phyloP scores from a whole-genome alignment of 1,140 invertebrate species.

The Matsumurasca onukii region DNA sequence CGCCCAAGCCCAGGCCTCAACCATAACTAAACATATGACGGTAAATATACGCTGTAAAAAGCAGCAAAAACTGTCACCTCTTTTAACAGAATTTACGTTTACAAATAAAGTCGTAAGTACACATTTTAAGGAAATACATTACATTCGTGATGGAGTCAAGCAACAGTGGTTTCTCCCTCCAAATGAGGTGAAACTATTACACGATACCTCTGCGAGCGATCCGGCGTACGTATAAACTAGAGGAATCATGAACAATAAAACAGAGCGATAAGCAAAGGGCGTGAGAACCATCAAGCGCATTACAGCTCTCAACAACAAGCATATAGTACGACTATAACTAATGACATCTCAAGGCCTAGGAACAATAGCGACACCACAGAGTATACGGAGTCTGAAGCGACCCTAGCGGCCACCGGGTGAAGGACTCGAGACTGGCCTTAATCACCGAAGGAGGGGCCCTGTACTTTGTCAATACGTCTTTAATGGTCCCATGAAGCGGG shows the following conservation, averaged over 20 bases:
- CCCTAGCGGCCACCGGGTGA: constrained; percentile 1
- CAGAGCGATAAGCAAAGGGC: constrained; percentile 18
- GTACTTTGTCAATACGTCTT: not conserved
- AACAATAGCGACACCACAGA: not conserved
- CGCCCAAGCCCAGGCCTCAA: too few species aligned
- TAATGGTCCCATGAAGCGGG: too few species aligned
- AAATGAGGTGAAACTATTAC: not conserved
- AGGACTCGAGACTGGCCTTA: constrained; percentile 8
- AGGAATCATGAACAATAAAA: constrained; percentile 24
- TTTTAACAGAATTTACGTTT: too few species aligned
- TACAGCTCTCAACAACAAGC: not conserved
- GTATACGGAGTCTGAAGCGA: not conserved
- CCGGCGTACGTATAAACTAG: constrained; percentile 1
- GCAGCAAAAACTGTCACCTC: too few species aligned
- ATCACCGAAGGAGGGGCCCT: not conserved
- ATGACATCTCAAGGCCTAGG: constrained; percentile 15
- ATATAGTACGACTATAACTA: constrained; percentile 8
- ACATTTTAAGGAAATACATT: too few species aligned
- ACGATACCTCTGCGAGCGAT: not conserved
- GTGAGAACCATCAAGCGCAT: constrained; percentile 16
- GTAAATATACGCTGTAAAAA: too few species aligned
- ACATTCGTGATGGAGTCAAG: too few species aligned
- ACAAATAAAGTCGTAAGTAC: too few species aligned
- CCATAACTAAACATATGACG: too few species aligned
- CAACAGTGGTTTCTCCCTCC: not conserved